phyloP scores from a whole-genome alignment of 2,113 vertebrate species.

The Spilogale gracilis region DNA sequence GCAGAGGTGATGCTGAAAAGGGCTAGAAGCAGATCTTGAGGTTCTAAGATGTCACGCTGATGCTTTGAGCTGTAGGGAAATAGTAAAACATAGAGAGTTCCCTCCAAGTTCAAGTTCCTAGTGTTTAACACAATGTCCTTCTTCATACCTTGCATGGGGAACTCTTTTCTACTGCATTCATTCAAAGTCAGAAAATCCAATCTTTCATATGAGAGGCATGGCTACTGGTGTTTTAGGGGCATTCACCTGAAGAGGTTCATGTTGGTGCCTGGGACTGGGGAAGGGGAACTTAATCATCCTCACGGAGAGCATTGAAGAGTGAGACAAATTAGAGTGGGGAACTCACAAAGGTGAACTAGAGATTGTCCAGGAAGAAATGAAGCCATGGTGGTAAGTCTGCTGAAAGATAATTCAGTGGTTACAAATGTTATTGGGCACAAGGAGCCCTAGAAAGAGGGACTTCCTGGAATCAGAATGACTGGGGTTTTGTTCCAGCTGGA shows the following conservation, averaged over 20 bases:
- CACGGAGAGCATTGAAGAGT: neutral
- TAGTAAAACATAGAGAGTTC: neutral
- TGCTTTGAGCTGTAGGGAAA: neutral
- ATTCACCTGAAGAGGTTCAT: neutral
- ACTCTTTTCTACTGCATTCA: neutral
- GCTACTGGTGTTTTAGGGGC: neutral
- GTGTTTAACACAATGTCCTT: neutral
- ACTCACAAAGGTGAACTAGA: neutral
- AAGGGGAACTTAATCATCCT: neutral
- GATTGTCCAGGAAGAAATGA: neutral
- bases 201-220: neutral
- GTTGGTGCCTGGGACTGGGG: neutral
- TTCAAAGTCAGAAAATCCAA: neutral
- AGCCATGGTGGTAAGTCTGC: neutral
- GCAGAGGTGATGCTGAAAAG: neutral
- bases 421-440: fast-evolving
- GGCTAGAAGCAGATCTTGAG: neutral
- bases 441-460: neutral
- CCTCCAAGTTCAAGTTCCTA: neutral
- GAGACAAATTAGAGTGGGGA: neutral
- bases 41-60: neutral
- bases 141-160: neutral
- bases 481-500: neutral
- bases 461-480: neutral
- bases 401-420: neutral